phyloP scores from a whole-genome alignment of 2,113 vertebrate genomes.

The Cisticola juncidis region DNA sequence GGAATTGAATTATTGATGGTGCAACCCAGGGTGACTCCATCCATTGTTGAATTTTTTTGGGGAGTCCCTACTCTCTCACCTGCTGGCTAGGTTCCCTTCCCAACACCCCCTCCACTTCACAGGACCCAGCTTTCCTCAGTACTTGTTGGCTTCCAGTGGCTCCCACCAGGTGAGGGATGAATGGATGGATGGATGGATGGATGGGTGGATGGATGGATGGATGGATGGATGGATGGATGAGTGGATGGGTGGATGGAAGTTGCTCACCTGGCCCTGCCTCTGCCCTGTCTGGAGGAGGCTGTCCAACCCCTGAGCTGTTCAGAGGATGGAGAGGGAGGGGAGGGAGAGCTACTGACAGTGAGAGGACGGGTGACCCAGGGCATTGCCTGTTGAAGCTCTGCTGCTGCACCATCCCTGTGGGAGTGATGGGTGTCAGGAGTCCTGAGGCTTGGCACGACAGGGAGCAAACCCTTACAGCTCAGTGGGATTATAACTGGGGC shows the following conservation, averaged over 20 bases:
- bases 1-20: fast-evolving
- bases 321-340: not conserved
- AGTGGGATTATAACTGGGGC: not conserved
- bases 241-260: not conserved
- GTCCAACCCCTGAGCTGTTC: not conserved
- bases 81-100: not conserved
- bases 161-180: not conserved
- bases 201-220: not conserved
- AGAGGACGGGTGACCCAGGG: not conserved
- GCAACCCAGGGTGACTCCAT: not conserved
- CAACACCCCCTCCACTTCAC: not conserved
- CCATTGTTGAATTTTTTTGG: not conserved
- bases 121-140: not conserved
- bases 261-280: not conserved
- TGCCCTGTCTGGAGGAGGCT: not conserved
- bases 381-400: not conserved
- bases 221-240: not conserved
- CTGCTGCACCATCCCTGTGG: not conserved
- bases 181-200: not conserved
- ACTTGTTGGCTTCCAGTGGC: fast-evolving
- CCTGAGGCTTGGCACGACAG: not conserved
- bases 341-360: not conserved
- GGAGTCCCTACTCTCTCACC: fast-evolving
- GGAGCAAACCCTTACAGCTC: not conserved
- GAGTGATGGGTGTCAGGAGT: not conserved